Base-by-base conservation (phyloP, 2,888 invertebrate species). In the Rhaphigaster nebulosa region DNA sequence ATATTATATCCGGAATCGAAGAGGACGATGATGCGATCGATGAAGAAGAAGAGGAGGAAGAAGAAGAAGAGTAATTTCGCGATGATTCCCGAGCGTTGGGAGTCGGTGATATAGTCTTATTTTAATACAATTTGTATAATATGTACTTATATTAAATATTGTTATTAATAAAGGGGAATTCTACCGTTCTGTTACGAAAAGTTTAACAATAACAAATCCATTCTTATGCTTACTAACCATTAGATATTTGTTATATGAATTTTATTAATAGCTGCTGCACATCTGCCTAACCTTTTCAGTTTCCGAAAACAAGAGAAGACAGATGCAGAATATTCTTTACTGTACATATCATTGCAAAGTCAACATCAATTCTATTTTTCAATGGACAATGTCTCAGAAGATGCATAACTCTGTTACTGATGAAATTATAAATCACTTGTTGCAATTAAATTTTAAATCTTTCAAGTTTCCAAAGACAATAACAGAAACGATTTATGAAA, bases 1-100 rank as follows among this genome's bases (percentile, higher is more conserved):
- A 90, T 26, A 90, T 90, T 15, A 90, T 90, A 29, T 90, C 90
- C 20, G 90, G 90, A 41, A 90, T 90, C 26, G 90, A 90, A 54
- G 90, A 90, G n/a, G 87, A 87, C 41, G 80, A 84, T 1, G 89
- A 89, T 38, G 65, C 34, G 38, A 70, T 70, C 29, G 90, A 90
- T 38, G 90, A 90, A 56, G 89, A 89, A 38, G 45, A 41, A 5
- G 89, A 89, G 13, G 87, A 87, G n/a, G 89, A 89, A 12, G 89
- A 89, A n/a, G 65, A 89, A 52, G 89, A 89, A 65, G 65, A 80
- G 80, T 38, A 84, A 84, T 84, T 76, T 29, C 8, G 70, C 5
- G 38, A 38, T 38, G 70, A 34, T 76, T 76, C 34, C 70, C 70
- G 8, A 20, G 38, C 70, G 70, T 76, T 76, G 38, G 70, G 70